Evolutionary conservation across 1,140 invertebrate species (phyloP).

Genomic region (Stratiolaelaps scimitus): DNA sequence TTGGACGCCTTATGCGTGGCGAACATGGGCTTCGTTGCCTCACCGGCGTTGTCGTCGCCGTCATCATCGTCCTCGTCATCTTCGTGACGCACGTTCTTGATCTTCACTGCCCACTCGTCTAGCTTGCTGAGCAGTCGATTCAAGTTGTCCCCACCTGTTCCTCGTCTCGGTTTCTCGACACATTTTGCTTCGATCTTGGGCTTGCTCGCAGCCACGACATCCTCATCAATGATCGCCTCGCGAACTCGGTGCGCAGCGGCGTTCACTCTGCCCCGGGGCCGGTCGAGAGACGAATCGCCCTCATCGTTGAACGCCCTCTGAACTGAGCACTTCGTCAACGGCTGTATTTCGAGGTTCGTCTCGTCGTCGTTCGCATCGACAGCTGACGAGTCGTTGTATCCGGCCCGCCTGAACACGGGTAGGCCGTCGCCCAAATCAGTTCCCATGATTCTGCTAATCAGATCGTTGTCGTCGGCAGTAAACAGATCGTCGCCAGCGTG

Average conservation of each 20-base stretch:
- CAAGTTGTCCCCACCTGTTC: neutral
- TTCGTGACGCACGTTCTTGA: conserved; percentile 5
- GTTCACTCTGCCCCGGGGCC: neutral
- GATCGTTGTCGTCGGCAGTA: conserved; percentile 4
- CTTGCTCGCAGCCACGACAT: neutral
- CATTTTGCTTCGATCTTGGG: neutral
- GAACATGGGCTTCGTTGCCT: too few species aligned
- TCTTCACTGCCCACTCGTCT: conserved; percentile 18
- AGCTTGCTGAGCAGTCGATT: conserved; percentile 17
- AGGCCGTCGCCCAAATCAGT: conserved; percentile 17
- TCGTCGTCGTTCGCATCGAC: neutral
- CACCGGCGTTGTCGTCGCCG: neutral
- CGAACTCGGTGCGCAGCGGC: neutral
- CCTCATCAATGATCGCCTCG: too few species aligned
- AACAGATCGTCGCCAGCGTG: neutral
- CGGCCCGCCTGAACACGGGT: neutral
- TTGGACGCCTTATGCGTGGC: too few species aligned
- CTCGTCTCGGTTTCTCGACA: neutral
- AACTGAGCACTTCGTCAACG: neutral
- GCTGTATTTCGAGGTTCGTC: neutral
- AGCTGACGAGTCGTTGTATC: neutral
- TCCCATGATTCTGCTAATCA: conserved; percentile 10
- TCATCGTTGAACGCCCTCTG: neutral
- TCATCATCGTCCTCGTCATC: neutral
- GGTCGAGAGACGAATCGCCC: neutral